phyloP scores from a whole-genome alignment of 2,797 vertebrate genomes.

The Eupleurogrammus muticus region DNA sequence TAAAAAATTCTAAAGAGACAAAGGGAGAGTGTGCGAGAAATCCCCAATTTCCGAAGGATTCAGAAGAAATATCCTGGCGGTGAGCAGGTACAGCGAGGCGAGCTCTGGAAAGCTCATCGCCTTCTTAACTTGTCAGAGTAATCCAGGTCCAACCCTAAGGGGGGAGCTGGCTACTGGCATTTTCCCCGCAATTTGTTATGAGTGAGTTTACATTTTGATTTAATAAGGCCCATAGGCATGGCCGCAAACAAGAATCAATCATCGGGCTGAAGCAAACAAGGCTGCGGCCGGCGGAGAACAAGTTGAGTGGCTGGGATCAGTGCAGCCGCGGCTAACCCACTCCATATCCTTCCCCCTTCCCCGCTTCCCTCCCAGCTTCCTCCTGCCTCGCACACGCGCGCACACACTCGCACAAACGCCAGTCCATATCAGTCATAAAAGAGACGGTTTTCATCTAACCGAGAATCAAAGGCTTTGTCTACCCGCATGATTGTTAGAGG shows the following conservation, averaged over 20 bases:
- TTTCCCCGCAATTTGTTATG: conserved; percentile 80
- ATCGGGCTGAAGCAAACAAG: conserved; percentile 62
- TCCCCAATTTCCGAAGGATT: conserved; percentile 36
- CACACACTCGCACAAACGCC: conserved; percentile 3
- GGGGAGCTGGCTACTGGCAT: conserved; percentile 73
- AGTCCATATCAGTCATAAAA: conserved; percentile 51
- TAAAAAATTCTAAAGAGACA: background rate
- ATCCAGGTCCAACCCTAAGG: conserved; percentile 66
- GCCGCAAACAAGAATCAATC: conserved; percentile 83
- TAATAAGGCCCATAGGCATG: conserved; percentile 83
- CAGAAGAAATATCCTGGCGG: conserved; percentile 40
- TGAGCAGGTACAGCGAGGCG: conserved; percentile 27
- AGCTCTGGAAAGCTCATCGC: conserved; percentile 61
- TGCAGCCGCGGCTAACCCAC: conserved; percentile 36
- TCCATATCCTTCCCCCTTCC: conserved; percentile 1
- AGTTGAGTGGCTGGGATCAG: conserved; percentile 57
- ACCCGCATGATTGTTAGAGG: conserved; percentile 60
- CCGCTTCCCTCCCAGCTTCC: background rate
- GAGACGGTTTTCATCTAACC: conserved; percentile 58
- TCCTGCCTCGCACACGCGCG: conserved; percentile 10
- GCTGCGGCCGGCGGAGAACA: conserved; percentile 52
- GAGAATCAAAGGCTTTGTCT: conserved; percentile 73
- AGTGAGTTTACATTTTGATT: conserved; percentile 84
- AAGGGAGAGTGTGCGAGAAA: conserved; percentile 6
- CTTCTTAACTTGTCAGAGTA: conserved; percentile 78